Base-by-base conservation (phyloP, 2,113 vertebrate species). In the Malurus alboscapulatus region DNA sequence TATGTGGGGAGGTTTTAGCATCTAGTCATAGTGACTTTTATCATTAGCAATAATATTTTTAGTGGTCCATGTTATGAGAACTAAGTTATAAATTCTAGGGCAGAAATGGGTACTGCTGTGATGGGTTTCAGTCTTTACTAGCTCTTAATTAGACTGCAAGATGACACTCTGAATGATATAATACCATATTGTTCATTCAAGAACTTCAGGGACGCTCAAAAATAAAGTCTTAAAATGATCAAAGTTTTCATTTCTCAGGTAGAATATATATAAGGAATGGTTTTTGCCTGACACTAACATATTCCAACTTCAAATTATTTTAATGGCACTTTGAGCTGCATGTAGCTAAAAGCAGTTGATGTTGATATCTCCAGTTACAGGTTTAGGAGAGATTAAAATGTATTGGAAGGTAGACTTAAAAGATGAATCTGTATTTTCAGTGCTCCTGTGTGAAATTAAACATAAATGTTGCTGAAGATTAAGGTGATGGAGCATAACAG, bases 31-130 rank as follows among this genome's bases (percentile, higher is more conserved):
- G 8, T 77, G 40, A 54, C 6, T 29, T 7, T 34, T 19, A 40
- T 6, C 13, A 7, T 21, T 42, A 44, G 4, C 20, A 68, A 40
- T 14, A 45, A 13, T 24, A 58, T 50, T 87, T 84, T 68, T 26
- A 63, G 34, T 17, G 25, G 27, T 67, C 17, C 4, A 26, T 26
- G 9, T 45, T 34, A 5, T 1, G 1, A 45, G 13, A 87, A 40
- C 59, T 68, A 69, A 44, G 7, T 2, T 67, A 38, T 12, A 75
- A 44, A 62, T 53, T 66, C 38, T 66, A 26, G 8, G n/a, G 7
- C 3, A 66, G 42, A 90, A 85, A 62, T 1, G 0, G 2, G 3
- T 29, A 25, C 29, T 7, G 1, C 5, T 30, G 12, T 75, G 11
- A 7, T 75, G 38, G 1, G 0, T 38, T 78, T 67, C 5, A 2